phyloP scores from a whole-genome alignment of 1,140 invertebrate species.

The Gyrodactylus bullatarudis region DNA sequence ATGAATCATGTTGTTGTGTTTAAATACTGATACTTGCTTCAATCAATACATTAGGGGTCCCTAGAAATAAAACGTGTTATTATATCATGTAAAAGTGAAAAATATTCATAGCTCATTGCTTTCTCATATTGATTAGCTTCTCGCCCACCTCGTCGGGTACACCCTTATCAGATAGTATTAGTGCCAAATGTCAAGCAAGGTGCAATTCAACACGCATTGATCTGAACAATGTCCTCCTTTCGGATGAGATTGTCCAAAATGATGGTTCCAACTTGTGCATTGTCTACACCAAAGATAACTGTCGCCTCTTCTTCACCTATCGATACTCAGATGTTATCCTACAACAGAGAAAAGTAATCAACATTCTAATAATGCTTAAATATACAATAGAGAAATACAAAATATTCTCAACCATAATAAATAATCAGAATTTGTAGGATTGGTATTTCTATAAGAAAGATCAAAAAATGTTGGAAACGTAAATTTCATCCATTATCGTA shows the following conservation, averaged over 20 bases:
- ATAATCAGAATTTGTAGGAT: background rate
- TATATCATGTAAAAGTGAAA: too few species aligned
- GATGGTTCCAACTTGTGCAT: background rate
- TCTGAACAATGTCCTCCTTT: too few species aligned
- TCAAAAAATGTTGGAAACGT: background rate
- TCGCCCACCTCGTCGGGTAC: too few species aligned
- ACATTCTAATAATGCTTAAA: background rate
- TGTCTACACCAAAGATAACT: conserved; percentile 26
- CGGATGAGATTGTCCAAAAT: background rate
- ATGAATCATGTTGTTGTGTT: too few species aligned
- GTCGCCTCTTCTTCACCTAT: conserved; percentile 45
- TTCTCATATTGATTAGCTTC: too few species aligned
- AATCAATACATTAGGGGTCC: too few species aligned
- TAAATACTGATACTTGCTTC: too few species aligned
- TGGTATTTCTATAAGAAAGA: background rate
- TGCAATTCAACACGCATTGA: background rate
- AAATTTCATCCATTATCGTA: background rate
- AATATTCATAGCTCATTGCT: too few species aligned
- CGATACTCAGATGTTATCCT: conserved; percentile 19
- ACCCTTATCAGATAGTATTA: too few species aligned
- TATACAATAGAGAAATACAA: background rate
- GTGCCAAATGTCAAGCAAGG: background rate
- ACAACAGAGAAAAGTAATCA: conserved; percentile 11
- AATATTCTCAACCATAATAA: background rate
- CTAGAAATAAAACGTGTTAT: too few species aligned